phyloP scores from a whole-genome alignment of 2,797 vertebrate genomes.

The Amazona finschi region DNA sequence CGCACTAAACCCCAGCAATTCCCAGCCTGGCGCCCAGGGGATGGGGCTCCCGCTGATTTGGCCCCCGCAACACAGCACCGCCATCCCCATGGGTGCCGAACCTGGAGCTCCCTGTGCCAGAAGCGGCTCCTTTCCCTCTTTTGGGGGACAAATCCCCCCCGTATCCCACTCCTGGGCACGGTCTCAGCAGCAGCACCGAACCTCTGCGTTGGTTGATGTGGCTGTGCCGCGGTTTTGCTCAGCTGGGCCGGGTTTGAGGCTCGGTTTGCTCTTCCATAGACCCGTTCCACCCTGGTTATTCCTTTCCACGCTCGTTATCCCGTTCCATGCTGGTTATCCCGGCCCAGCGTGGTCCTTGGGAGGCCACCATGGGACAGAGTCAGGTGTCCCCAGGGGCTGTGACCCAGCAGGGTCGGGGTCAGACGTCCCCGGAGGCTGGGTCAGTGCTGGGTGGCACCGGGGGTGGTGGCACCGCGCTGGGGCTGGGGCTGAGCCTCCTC shows the following conservation, averaged over 20 bases:
- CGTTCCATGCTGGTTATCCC: neutral
- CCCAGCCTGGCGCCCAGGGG: neutral
- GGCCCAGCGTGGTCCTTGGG: neutral
- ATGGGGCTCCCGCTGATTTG: neutral
- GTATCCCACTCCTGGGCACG: fast-evolving
- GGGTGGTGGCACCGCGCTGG: neutral
- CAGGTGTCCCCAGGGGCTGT: neutral
- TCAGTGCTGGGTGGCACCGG: neutral
- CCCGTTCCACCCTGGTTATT: neutral
- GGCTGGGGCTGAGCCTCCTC: fast-evolving
- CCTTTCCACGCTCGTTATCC: too few species aligned
- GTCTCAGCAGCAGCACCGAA: neutral
- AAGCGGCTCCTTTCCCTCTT: neutral
- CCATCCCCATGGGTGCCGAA: neutral
- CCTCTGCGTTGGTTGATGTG: too few species aligned
- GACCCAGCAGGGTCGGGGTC: neutral
- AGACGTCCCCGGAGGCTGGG: neutral
- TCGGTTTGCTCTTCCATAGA: neutral
- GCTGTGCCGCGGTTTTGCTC: neutral
- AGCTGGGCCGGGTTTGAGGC: neutral
- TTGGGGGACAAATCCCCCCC: neutral
- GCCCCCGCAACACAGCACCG: neutral
- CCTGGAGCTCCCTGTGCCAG: neutral
- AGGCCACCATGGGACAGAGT: neutral
- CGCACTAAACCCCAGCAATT: neutral